Conservation (phyloP, 2,797 vertebrate species). For the Malacoctenus gilli region DNA sequence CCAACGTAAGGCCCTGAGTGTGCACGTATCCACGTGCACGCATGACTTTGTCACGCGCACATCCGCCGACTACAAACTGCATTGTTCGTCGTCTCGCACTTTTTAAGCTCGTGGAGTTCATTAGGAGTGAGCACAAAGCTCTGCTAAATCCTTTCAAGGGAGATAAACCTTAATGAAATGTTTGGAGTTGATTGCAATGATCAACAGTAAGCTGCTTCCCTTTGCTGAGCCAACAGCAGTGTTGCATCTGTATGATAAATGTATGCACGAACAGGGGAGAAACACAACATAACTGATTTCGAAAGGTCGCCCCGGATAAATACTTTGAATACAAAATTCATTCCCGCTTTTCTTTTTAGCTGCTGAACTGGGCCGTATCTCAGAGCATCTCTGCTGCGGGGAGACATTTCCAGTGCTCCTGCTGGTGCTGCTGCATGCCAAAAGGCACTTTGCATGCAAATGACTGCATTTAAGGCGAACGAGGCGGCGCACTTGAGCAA, state of each 20-base stretch:
- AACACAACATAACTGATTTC: neutral
- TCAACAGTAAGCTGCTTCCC: too few relatives aligned
- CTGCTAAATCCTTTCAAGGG: constrained; percentile 6
- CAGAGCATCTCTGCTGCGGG: constrained; percentile 11
- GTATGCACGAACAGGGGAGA: neutral
- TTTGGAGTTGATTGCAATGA: neutral
- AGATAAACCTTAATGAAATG: constrained; percentile 12
- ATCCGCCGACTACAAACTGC: too few relatives aligned
- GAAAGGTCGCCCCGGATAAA: too few relatives aligned
- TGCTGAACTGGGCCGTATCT: constrained; percentile 16
- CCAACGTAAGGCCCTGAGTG: constrained; percentile 88
- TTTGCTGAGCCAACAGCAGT: too few relatives aligned
- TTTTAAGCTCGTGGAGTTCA: neutral
- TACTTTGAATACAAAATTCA: constrained; percentile 4
- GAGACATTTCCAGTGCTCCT: constrained; percentile 6
- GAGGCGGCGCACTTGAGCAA: constrained; percentile 11
- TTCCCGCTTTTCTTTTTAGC: neutral
- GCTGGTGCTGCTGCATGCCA: constrained; percentile 7
- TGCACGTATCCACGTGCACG: neutral
- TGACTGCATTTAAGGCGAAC: constrained; percentile 29
- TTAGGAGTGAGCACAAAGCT: constrained; percentile 3
- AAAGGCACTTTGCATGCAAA: constrained; percentile 27
- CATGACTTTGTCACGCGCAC: neutral
- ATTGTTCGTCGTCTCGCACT: neutral
- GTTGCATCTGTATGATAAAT: constrained; percentile 2